Percentiles rank a stretch among this genome's conserved stretches.
Conservation (phyloP, 2,797 vertebrate genomes). For the Molossus molossus region DNA sequence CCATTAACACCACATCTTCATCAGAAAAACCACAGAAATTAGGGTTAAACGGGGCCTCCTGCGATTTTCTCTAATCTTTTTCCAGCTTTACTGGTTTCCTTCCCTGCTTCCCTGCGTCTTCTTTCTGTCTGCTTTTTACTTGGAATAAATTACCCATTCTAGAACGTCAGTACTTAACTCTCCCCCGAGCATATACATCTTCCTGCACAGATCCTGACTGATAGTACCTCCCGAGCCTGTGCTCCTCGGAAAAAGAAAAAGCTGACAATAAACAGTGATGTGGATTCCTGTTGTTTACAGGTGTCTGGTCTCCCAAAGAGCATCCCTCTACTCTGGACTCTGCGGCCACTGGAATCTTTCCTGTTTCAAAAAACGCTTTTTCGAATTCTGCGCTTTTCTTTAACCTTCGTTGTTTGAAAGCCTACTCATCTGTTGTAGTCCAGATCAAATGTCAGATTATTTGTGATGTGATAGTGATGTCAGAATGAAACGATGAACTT, state of each 20-base stretch:
- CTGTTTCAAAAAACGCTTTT: conserved; percentile 33
- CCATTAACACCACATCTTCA: conserved; percentile 55
- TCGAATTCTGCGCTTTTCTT: not conserved
- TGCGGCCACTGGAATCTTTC: not conserved
- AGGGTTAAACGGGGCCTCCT: not conserved
- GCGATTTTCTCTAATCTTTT: conserved; percentile 36
- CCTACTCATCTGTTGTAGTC: conserved; percentile 1
- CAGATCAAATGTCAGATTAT: not conserved
- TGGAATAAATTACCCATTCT: not conserved
- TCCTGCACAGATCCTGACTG: not conserved
- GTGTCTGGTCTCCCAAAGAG: not conserved
- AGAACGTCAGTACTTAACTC: not conserved
- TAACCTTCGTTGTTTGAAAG: conserved; percentile 21
- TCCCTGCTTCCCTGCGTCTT: not conserved
- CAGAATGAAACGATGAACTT: not conserved
- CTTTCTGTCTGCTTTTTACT: conserved; percentile 7
- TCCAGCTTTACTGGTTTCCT: not conserved
- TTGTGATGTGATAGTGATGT: conserved; percentile 1
- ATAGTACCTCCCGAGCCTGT: too few relatives aligned
- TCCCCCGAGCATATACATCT: accelerated
- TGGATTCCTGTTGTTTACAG: not conserved
- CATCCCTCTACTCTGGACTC: not conserved
- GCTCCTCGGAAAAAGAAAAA: not conserved
- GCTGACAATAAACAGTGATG: not conserved
- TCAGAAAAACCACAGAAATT: conserved; percentile 57